These are phyloP conservation scores for Metellina segmentata DNA, from an alignment of 2,888 invertebrate species.

Conservation along the genomic window DNA sequence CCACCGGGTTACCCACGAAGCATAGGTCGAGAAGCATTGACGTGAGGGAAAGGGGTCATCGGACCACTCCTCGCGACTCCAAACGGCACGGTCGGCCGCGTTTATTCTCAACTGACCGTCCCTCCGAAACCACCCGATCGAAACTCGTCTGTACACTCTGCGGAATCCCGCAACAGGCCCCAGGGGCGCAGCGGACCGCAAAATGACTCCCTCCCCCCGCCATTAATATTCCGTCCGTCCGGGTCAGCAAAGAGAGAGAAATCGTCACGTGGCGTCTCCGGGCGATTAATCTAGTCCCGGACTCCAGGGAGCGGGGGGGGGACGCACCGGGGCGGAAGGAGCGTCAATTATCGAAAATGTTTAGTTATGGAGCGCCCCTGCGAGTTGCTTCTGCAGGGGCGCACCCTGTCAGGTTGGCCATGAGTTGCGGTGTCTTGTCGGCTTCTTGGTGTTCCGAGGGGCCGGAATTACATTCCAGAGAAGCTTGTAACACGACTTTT, in stretches of 20 bases:
- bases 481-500: too few relatives aligned
- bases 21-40: not conserved
- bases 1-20: not conserved
- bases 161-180: slow-evolving; percentile 6
- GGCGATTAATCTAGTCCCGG: not conserved
- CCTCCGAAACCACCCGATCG: not conserved
- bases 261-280: not conserved
- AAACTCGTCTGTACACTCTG: not conserved
- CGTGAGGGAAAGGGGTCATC: too few relatives aligned
- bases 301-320: not conserved
- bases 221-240: slow-evolving; percentile 52
- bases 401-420: not conserved
- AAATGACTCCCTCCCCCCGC: not conserved
- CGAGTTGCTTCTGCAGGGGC: not conserved
- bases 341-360: not conserved
- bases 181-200: not conserved
- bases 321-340: not conserved
- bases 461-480: too few relatives aligned
- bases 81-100: too few relatives aligned
- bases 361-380: not conserved
- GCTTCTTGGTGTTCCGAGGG: too few relatives aligned
- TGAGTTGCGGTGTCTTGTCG: too few relatives aligned
- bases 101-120: not conserved
- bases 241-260: not conserved
- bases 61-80: too few relatives aligned